Evolutionary conservation across 2,888 invertebrate genomes (phyloP).

Genomic region (Leucoptera coffeella): DNA sequence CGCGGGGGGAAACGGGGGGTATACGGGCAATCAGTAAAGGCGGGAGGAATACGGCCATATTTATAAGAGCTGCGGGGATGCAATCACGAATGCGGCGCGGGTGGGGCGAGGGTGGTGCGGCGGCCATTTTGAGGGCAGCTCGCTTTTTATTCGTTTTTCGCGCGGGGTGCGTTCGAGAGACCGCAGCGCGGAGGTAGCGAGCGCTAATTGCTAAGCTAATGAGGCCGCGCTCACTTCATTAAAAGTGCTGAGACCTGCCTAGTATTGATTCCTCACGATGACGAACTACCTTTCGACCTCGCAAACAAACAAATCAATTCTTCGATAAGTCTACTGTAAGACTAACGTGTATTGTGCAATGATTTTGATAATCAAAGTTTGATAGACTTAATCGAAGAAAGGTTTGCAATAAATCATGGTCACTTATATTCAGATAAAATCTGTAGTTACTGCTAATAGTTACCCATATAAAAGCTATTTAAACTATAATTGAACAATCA

Average conservation of each 20-base stretch:
- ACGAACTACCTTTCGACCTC: too few relatives aligned
- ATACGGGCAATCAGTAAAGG: slow-evolving; percentile 57
- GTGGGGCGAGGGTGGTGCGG: slow-evolving; percentile 48
- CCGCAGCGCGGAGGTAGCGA: slow-evolving; percentile 6
- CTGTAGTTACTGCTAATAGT: too few relatives aligned
- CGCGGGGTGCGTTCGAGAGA: slow-evolving; percentile 37
- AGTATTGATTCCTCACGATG: slow-evolving; percentile 52
- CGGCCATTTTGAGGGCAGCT: slow-evolving; percentile 71
- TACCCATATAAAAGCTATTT: too few relatives aligned
- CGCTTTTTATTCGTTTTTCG: slow-evolving; percentile 58
- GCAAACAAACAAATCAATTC: too few relatives aligned
- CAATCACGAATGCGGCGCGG: slow-evolving; percentile 53
- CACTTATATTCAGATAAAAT: too few relatives aligned
- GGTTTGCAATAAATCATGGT: too few relatives aligned
- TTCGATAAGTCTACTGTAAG: too few relatives aligned
- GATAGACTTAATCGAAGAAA: too few relatives aligned
- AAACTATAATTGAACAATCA: too few relatives aligned
- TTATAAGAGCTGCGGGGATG: slow-evolving; percentile 56
- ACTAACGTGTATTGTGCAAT: too few relatives aligned
- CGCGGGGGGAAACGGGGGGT: slow-evolving; percentile 50
- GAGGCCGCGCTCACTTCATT: slow-evolving; percentile 51
- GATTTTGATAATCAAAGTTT: too few relatives aligned
- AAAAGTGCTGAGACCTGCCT: slow-evolving; percentile 45
- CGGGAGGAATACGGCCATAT: slow-evolving; percentile 56
- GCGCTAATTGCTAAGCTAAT: slow-evolving; percentile 54